Evolutionary conservation across 2,113 vertebrate genomes (phyloP).

Genomic region (Zosterops borbonicus): DNA sequence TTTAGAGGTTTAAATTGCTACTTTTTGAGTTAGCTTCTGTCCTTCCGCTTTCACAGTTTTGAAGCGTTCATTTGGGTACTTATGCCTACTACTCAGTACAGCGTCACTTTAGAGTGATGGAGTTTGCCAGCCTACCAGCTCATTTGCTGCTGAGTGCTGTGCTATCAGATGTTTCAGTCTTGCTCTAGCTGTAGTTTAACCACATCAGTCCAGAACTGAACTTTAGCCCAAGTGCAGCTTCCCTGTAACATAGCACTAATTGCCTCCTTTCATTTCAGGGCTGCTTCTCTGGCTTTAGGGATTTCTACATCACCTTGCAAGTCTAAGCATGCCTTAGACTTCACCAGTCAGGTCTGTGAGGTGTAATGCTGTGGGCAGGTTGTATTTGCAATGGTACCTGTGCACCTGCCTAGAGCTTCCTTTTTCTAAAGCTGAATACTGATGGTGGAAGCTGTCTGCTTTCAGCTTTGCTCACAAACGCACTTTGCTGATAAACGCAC

Average conservation of each 20-base stretch:
- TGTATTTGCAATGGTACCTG: neutral
- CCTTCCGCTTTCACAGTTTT: neutral
- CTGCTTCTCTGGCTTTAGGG: neutral
- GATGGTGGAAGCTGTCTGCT: neutral
- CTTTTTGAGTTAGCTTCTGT: neutral
- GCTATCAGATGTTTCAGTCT: neutral
- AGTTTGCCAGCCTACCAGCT: neutral
- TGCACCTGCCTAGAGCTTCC: neutral
- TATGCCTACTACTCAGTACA: rapidly evolving
- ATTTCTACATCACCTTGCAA: neutral
- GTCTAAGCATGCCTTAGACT: neutral
- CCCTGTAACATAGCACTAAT: neutral
- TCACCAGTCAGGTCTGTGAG: neutral
- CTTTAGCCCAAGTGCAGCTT: neutral
- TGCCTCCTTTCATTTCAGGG: neutral
- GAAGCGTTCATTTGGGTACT: neutral
- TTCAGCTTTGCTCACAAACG: neutral
- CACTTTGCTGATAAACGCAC: slow-evolving; percentile 1
- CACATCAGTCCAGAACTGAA: neutral
- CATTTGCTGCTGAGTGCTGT: neutral
- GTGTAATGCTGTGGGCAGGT: neutral
- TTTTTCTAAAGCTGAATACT: neutral
- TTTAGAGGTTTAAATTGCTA: neutral
- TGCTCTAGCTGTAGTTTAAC: neutral
- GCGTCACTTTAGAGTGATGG: neutral